Base-by-base conservation (phyloP, 37 sponge, comb jelly and placozoan species). In the Cliona cf. orientalis region DNA sequence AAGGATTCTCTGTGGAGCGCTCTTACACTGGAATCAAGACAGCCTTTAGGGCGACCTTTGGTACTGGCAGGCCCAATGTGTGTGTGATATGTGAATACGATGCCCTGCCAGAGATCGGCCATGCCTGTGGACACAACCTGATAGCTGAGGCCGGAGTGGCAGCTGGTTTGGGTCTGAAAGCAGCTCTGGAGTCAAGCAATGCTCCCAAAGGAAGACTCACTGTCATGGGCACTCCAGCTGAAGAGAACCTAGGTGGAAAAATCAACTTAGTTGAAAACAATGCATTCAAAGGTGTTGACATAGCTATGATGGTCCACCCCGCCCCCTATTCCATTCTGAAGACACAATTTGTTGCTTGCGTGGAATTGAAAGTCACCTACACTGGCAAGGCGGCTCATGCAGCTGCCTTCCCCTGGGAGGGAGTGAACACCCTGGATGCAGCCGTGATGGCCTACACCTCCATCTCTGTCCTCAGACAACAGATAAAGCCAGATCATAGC, bases 261-360 rank as follows among this genome's bases (percentile, higher is more conserved):
- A 58, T 91, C 6, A 29, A 63, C 32, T 57, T 97, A 84, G 91
- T 94, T 28, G 66, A 88, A 32, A 71, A 66, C 26, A 95, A 92
- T 46, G 84, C 81, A 44, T 94, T 97, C 73, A 42, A 91, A 31
- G 90, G 82, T 71, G 78, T 94, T 19, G 97, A 97, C 60, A 34
- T 91, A 35, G 95, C 97, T 31, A 87, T 97, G 90, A 97, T 97
- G 95, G 95, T 94, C 0, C 97, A 97, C 73, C 97, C 97, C n/a
- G 53, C 44, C 21, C 66, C 79, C 1, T 19, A n/a, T 23, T 80
- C 41, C 25, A 68, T 31, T 40, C 34, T 69, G 9, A 45, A 42
- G 36, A 76, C 82, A n/a, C 42, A 31, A 0, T 85, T 60, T 5
- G 53, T 87, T 2, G 80, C 86, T 17, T 12, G 58, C 1, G n/a